Conservation (phyloP, 2,888 invertebrate genomes). For the Drosophila monieri region DNA sequence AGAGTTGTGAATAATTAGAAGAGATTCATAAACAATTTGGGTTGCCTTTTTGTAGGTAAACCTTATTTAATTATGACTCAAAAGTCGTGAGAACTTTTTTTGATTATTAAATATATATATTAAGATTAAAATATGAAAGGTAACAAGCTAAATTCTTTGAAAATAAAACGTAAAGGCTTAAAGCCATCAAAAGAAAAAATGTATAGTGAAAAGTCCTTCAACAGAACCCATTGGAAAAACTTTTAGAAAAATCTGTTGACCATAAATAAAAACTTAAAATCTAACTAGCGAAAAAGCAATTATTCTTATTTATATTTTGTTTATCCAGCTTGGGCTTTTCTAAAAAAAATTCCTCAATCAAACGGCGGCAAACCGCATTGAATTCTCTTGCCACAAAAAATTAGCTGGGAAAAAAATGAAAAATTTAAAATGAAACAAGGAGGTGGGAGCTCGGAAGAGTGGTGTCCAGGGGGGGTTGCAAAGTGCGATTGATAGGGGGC, state of each 20-base stretch:
- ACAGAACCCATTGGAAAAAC: not conserved
- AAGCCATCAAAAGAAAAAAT: not conserved
- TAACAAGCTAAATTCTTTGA: too few relatives aligned
- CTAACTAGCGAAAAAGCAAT: not conserved
- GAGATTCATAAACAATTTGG: too few relatives aligned
- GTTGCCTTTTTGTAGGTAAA: too few relatives aligned
- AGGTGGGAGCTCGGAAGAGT: not conserved
- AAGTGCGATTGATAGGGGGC: not conserved
- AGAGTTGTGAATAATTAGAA: too few relatives aligned
- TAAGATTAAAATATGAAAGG: too few relatives aligned
- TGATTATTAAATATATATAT: too few relatives aligned
- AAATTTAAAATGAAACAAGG: constrained; percentile 21
- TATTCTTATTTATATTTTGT: constrained; percentile 1
- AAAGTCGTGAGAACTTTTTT: too few relatives aligned
- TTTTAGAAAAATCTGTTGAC: not conserved
- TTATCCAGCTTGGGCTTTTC: not conserved
- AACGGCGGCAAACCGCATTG: constrained; percentile 1
- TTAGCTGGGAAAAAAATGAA: constrained; percentile 1
- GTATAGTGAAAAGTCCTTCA: not conserved
- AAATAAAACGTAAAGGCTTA: too few relatives aligned
- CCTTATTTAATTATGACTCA: too few relatives aligned
- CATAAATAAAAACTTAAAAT: not conserved
- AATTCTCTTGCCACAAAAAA: constrained; percentile 3
- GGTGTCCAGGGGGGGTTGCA: not conserved
- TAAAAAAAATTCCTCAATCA: constrained; percentile 6